Base-by-base conservation (phyloP, 2,113 vertebrate species). In the Paraplagusia blochii region DNA sequence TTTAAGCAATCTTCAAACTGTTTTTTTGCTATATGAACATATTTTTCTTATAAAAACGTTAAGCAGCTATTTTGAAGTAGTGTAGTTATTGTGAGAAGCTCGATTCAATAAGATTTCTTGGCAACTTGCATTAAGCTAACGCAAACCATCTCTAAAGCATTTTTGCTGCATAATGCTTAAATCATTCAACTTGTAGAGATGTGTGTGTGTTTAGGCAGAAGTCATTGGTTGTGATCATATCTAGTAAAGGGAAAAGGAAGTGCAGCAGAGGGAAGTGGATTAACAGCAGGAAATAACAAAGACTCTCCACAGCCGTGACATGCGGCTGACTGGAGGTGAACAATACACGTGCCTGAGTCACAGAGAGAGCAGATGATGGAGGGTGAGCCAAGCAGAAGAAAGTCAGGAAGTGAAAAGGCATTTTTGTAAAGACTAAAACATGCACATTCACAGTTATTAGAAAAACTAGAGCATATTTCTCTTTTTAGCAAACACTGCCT, bases 191-290 rank as follows among this genome's bases (percentile, higher is more conserved):
- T 9, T 69, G 35, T 5, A 11, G 33, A 18, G 53, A 45, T 50
- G 49, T 34, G 69, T 65, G 53, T 33, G 19, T 56, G 16, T 66
- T 67, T 46, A 22, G 55, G 50, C 46, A 58, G 54, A 63, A 54
- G n/a, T n/a, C n/a, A n/a, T n/a, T 68, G 36, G 49, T 40, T 63
- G 63, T 42, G 53, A 51, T 55, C 48, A 15, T 33, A 62, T 73
- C 63, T 56, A 55, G 68, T 29, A 39, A 81, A 70, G 69, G 67
- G 76, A 74, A 83, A 74, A 61, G 77, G 77, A 84, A 74, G 74
- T 71, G 66, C 72, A 79, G 58, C 55, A 80, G 69, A 69, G 77
- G 69, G 74, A 81, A 82, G 81, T 82, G 81, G 84, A 85, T 86
- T 77, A 84, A 53, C 75, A 65, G 81, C 84, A 88, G 83, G 84